Percentiles rank a stretch among this genome's conserved stretches.
phyloP scores from a whole-genome alignment of 2,888 invertebrate species.

The Syrista parreyssii region DNA sequence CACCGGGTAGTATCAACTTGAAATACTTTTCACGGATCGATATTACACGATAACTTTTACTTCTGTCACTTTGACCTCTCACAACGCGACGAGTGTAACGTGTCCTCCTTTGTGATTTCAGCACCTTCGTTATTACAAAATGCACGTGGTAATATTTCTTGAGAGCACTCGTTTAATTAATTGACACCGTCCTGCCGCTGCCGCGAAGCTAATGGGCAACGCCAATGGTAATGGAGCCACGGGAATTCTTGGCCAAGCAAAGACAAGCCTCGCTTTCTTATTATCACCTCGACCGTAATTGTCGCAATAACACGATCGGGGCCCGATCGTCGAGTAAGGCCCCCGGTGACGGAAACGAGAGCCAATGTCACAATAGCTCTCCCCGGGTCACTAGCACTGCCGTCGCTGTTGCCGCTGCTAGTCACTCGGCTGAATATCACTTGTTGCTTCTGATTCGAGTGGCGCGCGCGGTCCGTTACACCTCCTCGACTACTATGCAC shows the following conservation, averaged over 20 bases:
- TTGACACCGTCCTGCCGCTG: neutral
- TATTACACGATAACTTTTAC: neutral
- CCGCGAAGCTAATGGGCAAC: neutral
- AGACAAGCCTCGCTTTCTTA: slow-evolving; percentile 7
- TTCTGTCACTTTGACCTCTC: slow-evolving; percentile 47
- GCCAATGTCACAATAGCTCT: slow-evolving; percentile 3
- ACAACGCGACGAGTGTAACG: slow-evolving; percentile 22
- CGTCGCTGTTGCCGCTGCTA: neutral
- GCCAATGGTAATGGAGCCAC: neutral
- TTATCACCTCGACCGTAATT: slow-evolving; percentile 8
- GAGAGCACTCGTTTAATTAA: neutral
- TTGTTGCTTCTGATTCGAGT: neutral
- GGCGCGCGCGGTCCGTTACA: neutral
- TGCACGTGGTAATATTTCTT: neutral
- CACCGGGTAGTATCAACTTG: neutral
- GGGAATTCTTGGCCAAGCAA: neutral
- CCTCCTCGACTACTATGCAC: neutral
- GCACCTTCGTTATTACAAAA: neutral
- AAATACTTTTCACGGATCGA: neutral
- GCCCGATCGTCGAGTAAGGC: slow-evolving; percentile 1
- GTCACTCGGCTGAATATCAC: neutral
- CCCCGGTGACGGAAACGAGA: neutral
- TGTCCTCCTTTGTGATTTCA: slow-evolving; percentile 5
- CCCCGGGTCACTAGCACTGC: slow-evolving; percentile 2
- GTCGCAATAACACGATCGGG: neutral